Evolutionary conservation across 2,113 vertebrate genomes (phyloP).

Genomic region (Haliaeetus leucogaster): DNA sequence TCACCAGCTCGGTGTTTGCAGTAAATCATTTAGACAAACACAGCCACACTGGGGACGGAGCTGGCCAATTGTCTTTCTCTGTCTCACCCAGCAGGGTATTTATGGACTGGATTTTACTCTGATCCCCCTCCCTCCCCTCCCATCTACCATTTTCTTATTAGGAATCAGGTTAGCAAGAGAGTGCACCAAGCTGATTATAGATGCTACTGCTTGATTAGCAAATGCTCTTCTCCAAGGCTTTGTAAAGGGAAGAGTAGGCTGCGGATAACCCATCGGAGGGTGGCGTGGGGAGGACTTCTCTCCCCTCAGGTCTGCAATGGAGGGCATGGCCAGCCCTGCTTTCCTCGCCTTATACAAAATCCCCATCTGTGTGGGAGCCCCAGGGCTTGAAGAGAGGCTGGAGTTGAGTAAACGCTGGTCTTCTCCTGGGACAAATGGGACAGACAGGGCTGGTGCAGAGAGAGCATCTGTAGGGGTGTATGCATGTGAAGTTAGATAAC

Average conservation of each 20-base stretch:
- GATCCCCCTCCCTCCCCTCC: background rate
- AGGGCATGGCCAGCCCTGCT: background rate
- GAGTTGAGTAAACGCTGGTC: background rate
- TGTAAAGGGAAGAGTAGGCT: background rate
- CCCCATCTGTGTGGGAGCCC: accelerated
- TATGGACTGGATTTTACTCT: background rate
- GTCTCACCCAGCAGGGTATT: background rate
- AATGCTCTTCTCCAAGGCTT: background rate
- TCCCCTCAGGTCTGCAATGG: background rate
- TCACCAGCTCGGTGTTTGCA: background rate
- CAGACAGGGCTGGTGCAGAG: background rate
- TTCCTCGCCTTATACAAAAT: background rate
- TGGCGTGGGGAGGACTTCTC: accelerated
- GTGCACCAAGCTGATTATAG: constrained; percentile 65
- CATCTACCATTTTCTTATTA: constrained; percentile 60
- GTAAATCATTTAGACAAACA: constrained; percentile 54
- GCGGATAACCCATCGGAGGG: background rate
- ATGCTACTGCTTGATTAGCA: constrained; percentile 66
- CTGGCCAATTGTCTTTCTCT: background rate
- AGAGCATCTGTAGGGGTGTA: accelerated
- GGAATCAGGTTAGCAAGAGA: constrained; percentile 58
- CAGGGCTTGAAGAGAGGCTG: background rate
- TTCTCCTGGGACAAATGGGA: background rate
- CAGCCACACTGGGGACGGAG: background rate
- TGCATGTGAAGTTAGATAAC: accelerated